Evolutionary conservation across 2,888 invertebrate genomes (phyloP).

Genomic region (Dione vanillae): DNA sequence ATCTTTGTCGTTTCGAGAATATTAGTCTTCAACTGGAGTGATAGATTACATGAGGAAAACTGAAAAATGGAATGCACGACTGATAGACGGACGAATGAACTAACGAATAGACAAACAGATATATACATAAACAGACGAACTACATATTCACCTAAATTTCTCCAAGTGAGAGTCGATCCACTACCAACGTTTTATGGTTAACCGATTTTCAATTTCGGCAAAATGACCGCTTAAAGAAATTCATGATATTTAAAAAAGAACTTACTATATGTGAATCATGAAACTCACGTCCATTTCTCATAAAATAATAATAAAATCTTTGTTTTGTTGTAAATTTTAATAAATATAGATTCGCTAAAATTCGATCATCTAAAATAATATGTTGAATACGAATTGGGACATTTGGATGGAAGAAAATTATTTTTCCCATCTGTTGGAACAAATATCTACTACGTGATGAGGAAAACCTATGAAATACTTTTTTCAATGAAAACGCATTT

Average conservation of each 20-base stretch:
- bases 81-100: too few relatives aligned
- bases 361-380: constrained; percentile 8
- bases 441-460: constrained; percentile 23
- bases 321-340: not conserved
- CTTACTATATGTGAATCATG: not conserved
- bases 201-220: too few relatives aligned
- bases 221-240: too few relatives aligned
- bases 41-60: too few relatives aligned
- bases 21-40: too few relatives aligned
- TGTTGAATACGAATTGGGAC: constrained; percentile 19
- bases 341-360: constrained; percentile 1
- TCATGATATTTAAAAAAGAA: not conserved
- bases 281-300: not conserved
- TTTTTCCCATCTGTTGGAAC: constrained; percentile 21
- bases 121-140: too few relatives aligned
- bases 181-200: too few relatives aligned
- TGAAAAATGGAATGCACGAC: too few relatives aligned
- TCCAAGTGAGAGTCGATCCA: too few relatives aligned
- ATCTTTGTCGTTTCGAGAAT: too few relatives aligned
- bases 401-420: constrained; percentile 21
- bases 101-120: too few relatives aligned
- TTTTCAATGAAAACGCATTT: constrained; percentile 5
- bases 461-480: constrained; percentile 7
- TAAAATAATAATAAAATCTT: not conserved
- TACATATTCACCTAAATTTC: too few relatives aligned